Conservation (phyloP, 1,140 invertebrate genomes). For the Drusus annulatus region DNA sequence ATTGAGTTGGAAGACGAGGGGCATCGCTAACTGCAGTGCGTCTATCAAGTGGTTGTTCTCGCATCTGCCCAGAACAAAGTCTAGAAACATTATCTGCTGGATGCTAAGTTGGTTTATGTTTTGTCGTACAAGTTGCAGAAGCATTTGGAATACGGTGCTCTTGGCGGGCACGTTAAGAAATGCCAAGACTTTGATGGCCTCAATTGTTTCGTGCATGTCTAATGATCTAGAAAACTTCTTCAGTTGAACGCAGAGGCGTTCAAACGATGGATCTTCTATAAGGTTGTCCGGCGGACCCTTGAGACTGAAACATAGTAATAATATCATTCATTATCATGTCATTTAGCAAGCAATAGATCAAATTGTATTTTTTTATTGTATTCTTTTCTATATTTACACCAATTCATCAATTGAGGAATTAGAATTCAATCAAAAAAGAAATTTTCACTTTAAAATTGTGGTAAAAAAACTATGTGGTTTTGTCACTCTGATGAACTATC, state of each 20-base stretch:
- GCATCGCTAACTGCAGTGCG: slow-evolving; percentile 74
- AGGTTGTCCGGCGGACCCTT: not conserved
- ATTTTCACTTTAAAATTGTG: too few species aligned
- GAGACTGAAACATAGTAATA: slow-evolving; percentile 23
- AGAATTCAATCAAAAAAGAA: too few species aligned
- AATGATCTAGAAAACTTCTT: slow-evolving; percentile 71
- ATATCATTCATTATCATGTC: too few species aligned
- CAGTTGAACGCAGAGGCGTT: slow-evolving; percentile 68
- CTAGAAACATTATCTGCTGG: slow-evolving; percentile 75
- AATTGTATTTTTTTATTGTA: too few species aligned
- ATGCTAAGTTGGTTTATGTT: slow-evolving; percentile 74
- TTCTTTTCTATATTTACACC: too few species aligned
- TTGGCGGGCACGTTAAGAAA: slow-evolving; percentile 72
- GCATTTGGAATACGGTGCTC: slow-evolving; percentile 73
- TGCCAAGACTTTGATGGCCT: slow-evolving; percentile 72
- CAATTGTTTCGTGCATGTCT: slow-evolving; percentile 70
- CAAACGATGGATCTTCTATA: slow-evolving; percentile 64
- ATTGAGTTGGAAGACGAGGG: slow-evolving; percentile 75
- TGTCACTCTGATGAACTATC: too few species aligned
- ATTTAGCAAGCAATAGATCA: too few species aligned
- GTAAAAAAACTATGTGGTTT: too few species aligned
- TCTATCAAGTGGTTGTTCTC: slow-evolving; percentile 71
- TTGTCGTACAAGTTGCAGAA: slow-evolving; percentile 74
- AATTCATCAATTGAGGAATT: too few species aligned
- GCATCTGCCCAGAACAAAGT: slow-evolving; percentile 71